Base-by-base conservation (phyloP, 2,888 invertebrate genomes). In the Orgyia antiqua region DNA sequence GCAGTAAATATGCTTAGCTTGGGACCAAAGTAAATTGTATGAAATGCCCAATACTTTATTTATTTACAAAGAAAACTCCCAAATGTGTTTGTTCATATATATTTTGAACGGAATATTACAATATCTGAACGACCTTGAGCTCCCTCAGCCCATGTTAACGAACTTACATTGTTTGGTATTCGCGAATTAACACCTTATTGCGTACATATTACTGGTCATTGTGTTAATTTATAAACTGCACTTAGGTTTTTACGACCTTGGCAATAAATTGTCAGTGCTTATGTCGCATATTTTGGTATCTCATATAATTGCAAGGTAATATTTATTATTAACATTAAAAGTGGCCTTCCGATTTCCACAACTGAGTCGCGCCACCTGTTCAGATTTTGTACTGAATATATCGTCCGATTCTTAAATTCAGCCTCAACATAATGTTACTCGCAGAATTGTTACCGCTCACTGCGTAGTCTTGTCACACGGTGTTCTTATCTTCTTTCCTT, bases 151-250 rank as follows among this genome's bases (percentile, higher is more conserved):
- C 46, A 52, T 66, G 68, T 62, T 68, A 72, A 69, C 67, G 69
- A 69, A 67, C 63, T 51, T 46, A 45, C 39, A 39, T 43, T 47
- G 51, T 49, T 42, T 48, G 42, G 45, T 35, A 54, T 59, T 56
- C 54, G 56, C 54, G 55, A 69, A 69, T 72, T 70, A 68, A 47
- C 62, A 59, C 64, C 56, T 66, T 64, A 58, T 54, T 58, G 52
- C 55, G 36, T 45, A 50, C 39, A 37, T 34, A 39, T 44, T 51
- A 53, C 36, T 32, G 41, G 33, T 34, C 34, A 35, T 27, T 43
- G 40, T 41, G 26, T 30, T 39, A 37, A 34, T 26, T 28, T 28
- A 29, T 31, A 32, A 21, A 20, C 13, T 39, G 33, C 39, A 42
- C 33, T 32, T 34, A 19, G 29, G 33, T 45, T 34, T 40, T 15